Evolutionary conservation across 2,113 vertebrate genomes (phyloP).

Genomic region (Pelodiscus sinensis): DNA sequence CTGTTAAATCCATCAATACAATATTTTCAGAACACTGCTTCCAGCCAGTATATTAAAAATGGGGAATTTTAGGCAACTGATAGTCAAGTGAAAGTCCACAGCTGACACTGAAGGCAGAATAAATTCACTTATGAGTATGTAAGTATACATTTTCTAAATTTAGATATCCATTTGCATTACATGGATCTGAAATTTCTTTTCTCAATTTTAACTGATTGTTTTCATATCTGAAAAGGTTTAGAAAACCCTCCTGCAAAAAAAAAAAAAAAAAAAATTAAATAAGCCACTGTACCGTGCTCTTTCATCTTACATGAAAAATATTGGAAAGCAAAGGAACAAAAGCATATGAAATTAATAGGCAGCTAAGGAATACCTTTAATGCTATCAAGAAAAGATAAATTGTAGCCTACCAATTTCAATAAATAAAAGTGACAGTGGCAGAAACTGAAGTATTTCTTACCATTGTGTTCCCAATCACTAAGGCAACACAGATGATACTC

Average conservation of each 20-base stretch:
- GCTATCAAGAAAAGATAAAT: constrained; percentile 38
- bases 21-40: not conserved
- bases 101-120: not conserved
- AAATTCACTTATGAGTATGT: not conserved
- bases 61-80: not conserved
- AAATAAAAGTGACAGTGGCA: constrained; percentile 44
- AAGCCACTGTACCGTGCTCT: not conserved
- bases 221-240: not conserved
- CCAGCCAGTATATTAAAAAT: not conserved
- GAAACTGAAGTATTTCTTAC: constrained; percentile 47
- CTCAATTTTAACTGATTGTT: not conserved
- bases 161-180: not conserved
- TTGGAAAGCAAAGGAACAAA: constrained; percentile 13
- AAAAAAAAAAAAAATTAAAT: constrained; percentile 8
- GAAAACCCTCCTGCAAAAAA: not conserved
- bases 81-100: not conserved
- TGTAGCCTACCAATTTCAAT: not conserved
- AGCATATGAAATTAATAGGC: constrained; percentile 35
- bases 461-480: constrained; percentile 2
- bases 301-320: constrained; percentile 8
- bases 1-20: not conserved
- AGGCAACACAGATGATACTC: not conserved
- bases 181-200: not conserved
- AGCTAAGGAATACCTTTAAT: constrained; percentile 37
- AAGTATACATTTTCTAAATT: not conserved